These are phyloP conservation scores for Lepidotrigona ventralis DNA, from an alignment of 1,140 invertebrate species.

Conservation along the genomic window DNA sequence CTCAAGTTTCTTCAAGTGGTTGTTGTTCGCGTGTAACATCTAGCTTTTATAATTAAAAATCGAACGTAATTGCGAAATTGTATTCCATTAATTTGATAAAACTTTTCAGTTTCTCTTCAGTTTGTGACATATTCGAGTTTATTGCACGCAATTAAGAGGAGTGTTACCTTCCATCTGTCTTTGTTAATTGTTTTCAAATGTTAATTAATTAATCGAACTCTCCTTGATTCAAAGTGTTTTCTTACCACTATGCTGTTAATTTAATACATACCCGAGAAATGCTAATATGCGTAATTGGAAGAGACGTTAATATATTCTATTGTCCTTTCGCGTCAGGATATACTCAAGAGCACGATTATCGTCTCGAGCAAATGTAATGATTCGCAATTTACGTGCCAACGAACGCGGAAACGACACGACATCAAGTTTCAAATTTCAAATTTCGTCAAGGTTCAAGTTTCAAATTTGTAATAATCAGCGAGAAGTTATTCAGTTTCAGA, in stretches of 20 bases:
- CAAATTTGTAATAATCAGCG: constrained; percentile 3
- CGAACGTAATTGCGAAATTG: not conserved
- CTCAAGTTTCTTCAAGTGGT: no score
- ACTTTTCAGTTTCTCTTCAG: not conserved
- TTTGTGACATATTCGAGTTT: not conserved
- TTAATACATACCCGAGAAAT: not conserved
- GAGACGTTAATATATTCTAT: not conserved
- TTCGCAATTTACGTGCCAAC: no score
- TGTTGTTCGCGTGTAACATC: constrained; percentile 22
- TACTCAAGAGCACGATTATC: not conserved
- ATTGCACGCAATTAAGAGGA: not conserved
- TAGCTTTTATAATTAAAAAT: constrained; percentile 37
- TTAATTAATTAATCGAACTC: not conserved
- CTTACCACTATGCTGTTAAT: not conserved
- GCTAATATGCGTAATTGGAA: not conserved
- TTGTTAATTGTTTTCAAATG: not conserved
- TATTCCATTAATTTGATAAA: not conserved
- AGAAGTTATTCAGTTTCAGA: constrained; percentile 35
- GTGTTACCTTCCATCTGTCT: not conserved
- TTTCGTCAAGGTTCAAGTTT: no score
- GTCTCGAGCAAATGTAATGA: not conserved
- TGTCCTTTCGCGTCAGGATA: not conserved
- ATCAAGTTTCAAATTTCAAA: not conserved
- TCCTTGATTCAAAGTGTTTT: not conserved
- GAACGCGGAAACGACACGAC: not conserved